Conservation (phyloP, 1,140 invertebrate species). For the Maniola jurtina region DNA sequence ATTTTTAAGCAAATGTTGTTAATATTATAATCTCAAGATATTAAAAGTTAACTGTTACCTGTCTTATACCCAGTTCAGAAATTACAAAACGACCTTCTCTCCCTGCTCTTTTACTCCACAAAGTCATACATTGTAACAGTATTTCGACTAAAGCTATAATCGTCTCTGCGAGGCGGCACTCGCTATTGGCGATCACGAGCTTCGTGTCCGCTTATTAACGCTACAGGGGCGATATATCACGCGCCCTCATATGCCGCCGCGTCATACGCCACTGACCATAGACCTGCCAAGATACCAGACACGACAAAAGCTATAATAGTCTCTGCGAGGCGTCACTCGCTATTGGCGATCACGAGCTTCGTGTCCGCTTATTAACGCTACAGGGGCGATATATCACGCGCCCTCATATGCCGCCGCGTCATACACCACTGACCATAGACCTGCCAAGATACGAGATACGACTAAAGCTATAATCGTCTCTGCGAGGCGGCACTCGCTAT, state of each 20-base stretch:
- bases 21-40: too few relatives aligned
- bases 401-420: constrained; percentile 58
- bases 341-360: constrained; percentile 72
- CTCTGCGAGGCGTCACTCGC: constrained; percentile 41
- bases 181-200: constrained; percentile 73
- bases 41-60: too few relatives aligned
- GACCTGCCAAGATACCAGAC: constrained; percentile 18
- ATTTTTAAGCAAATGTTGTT: neutral
- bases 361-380: constrained; percentile 76
- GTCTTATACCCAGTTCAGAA: neutral
- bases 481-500: constrained; percentile 49
- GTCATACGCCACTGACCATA: constrained; percentile 39
- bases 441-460: constrained; percentile 14
- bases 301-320: constrained; percentile 31
- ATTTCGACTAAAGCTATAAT: constrained; percentile 21
- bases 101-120: neutral
- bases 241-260: constrained; percentile 61
- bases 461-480: constrained; percentile 32
- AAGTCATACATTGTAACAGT: neutral
- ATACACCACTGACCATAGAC: constrained; percentile 36
- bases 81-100: neutral
- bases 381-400: constrained; percentile 74
- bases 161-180: constrained; percentile 39
- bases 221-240: constrained; percentile 75
- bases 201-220: constrained; percentile 74